A percentile compares a stretch with the other conserved stretches of the same genome.
Evolutionary conservation across 2,888 invertebrate species (phyloP).

Genomic region (Ectropis crepuscularia): DNA sequence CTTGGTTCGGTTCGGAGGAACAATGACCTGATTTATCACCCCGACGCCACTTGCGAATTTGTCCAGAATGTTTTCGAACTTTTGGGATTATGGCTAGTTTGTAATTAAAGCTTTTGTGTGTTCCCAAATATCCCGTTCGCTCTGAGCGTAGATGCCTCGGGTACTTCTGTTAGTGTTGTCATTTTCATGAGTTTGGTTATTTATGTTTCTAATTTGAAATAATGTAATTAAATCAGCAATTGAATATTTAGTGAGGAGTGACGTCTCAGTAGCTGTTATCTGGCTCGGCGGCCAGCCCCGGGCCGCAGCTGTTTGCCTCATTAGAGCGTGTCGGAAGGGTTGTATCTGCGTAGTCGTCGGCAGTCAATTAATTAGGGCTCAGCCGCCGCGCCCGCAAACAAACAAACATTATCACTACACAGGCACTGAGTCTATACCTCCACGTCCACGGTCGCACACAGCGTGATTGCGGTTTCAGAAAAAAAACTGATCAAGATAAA

Average conservation of each 20-base stretch:
- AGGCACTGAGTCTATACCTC: too few relatives aligned
- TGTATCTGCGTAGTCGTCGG: slow-evolving; percentile 1
- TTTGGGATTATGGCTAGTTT: slow-evolving; percentile 9
- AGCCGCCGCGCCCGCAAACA: not conserved
- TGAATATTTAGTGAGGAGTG: too few relatives aligned
- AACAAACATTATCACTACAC: not conserved
- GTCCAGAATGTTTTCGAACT: slow-evolving; percentile 22
- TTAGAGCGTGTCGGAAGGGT: slow-evolving; percentile 16
- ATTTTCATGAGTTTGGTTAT: too few relatives aligned
- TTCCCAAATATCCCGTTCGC: not conserved
- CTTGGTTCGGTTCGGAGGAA: slow-evolving; percentile 48
- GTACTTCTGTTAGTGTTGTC: not conserved
- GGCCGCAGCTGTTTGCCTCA: slow-evolving; percentile 19
- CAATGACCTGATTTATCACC: slow-evolving; percentile 55
- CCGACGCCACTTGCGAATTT: slow-evolving; percentile 42
- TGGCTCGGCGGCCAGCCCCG: too few relatives aligned
- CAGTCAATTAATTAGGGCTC: not conserved
- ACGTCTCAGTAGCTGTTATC: too few relatives aligned
- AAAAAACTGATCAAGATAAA: too few relatives aligned
- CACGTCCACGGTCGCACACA: too few relatives aligned
- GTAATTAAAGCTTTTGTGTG: slow-evolving; percentile 1
- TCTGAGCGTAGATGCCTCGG: not conserved
- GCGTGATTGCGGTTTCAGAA: too few relatives aligned
- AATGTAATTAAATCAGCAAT: too few relatives aligned
- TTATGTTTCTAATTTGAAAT: too few relatives aligned